Conservation (phyloP, 2,888 invertebrate species). For the Tubiluchus corallicola region DNA sequence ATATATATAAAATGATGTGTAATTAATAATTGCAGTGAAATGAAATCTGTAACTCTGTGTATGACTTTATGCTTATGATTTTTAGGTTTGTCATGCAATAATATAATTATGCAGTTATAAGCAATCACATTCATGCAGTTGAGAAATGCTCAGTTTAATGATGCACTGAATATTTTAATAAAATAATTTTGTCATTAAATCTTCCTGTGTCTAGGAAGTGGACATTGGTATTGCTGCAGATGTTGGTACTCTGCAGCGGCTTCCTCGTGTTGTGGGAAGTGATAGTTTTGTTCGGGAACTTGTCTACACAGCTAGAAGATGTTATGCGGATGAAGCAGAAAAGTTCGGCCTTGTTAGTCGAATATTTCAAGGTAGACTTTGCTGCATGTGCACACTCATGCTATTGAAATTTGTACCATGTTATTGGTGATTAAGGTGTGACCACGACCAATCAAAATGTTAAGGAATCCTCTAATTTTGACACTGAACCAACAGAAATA, state of each 20-base stretch:
- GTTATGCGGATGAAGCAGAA: conserved; percentile 56
- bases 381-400: too few species aligned
- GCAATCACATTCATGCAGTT: neutral
- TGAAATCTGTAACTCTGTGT: too few species aligned
- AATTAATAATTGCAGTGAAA: too few species aligned
- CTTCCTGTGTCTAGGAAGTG: conserved; percentile 30
- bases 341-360: conserved; percentile 59
- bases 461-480: neutral
- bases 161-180: conserved; percentile 15
- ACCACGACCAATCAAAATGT: too few species aligned
- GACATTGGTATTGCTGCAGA: conserved; percentile 74
- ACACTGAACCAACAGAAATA: too few species aligned
- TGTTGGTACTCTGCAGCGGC: conserved; percentile 75
- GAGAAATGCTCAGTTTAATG: too few species aligned
- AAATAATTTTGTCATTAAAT: neutral
- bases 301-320: conserved; percentile 62
- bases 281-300: conserved; percentile 70
- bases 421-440: too few species aligned
- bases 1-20: too few species aligned
- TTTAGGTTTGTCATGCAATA: too few species aligned
- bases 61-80: too few species aligned
- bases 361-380: conserved; percentile 33
- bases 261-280: conserved; percentile 75
- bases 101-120: too few species aligned
- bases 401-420: too few species aligned